phyloP scores from a whole-genome alignment of 2,797 vertebrate species.

The Brotogeris chrysoptera region DNA sequence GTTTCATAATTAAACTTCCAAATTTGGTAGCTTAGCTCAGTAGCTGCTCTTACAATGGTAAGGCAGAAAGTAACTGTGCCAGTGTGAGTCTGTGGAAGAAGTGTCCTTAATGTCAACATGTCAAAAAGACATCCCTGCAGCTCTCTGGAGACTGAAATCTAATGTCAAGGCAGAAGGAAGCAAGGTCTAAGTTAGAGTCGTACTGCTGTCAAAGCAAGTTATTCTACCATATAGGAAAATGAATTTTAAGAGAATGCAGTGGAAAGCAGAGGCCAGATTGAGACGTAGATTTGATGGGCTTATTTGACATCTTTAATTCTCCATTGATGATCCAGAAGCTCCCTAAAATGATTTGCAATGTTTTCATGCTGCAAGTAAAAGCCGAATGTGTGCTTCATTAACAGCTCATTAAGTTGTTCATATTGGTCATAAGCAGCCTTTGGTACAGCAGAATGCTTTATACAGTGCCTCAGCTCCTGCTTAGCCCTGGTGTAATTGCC shows the following conservation, averaged over 20 bases:
- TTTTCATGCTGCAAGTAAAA: conserved; percentile 66
- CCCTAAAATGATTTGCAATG: conserved; percentile 65
- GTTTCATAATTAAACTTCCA: conserved; percentile 28
- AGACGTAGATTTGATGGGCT: conserved; percentile 57
- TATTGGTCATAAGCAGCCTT: conserved; percentile 71
- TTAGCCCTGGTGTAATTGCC: conserved; percentile 48
- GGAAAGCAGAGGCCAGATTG: conserved; percentile 55
- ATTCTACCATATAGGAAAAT: conserved; percentile 20
- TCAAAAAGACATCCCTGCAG: conserved; percentile 49
- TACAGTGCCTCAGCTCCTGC: conserved; percentile 24
- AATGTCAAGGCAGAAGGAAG: conserved; percentile 46
- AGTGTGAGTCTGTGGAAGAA: conserved; percentile 45
- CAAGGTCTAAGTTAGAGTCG: conserved; percentile 15
- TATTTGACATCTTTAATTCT: conserved; percentile 67
- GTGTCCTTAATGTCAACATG: conserved; percentile 61
- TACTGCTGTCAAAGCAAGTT: conserved; percentile 55
- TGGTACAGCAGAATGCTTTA: conserved; percentile 44
- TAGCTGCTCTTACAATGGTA: neutral
- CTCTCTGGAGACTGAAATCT: conserved; percentile 45
- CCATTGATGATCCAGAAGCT: conserved; percentile 47
- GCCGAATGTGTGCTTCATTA: conserved; percentile 67
- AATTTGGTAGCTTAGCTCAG: neutral
- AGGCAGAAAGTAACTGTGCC: neutral
- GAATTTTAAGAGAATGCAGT: conserved; percentile 40
- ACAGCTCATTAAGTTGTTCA: conserved; percentile 74